Conservation (phyloP, 2,888 invertebrate species). For the Pelosia muscerda region DNA sequence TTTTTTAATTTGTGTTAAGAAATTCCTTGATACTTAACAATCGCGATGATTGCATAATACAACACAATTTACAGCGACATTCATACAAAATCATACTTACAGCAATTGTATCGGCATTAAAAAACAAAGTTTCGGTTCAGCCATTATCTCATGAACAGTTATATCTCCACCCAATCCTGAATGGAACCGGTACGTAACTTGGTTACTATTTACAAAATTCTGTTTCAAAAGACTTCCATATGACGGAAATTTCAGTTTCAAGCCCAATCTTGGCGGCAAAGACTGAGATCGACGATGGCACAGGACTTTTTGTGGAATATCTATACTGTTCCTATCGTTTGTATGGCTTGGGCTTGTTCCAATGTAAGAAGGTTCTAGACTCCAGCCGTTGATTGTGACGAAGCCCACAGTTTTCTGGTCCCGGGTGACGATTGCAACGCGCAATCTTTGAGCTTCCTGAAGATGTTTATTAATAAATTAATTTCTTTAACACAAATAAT, state of each 20-base stretch:
- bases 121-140: constrained; percentile 95
- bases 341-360: constrained; percentile 90
- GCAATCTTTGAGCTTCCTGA: constrained; percentile 85
- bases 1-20: too few relatives aligned
- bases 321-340: constrained; percentile 76
- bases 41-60: not conserved
- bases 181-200: constrained; percentile 94
- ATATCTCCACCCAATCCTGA: constrained; percentile 97
- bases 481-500: too few relatives aligned
- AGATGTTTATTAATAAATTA: not conserved
- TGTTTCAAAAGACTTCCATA: constrained; percentile 90
- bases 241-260: constrained; percentile 93
- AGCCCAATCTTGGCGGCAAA: constrained; percentile 92
- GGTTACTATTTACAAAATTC: constrained; percentile 91
- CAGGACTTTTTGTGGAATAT: constrained; percentile 73
- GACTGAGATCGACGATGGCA: constrained; percentile 92
- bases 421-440: constrained; percentile 87
- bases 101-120: constrained; percentile 95
- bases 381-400: constrained; percentile 95
- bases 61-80: not conserved
- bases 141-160: constrained; percentile 97
- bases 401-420: constrained; percentile 92
- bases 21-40: not conserved
- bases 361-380: constrained; percentile 91
- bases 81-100: constrained; percentile 86